Base-by-base conservation (phyloP, 2,888 invertebrate genomes). In the Pinctada fucata region DNA sequence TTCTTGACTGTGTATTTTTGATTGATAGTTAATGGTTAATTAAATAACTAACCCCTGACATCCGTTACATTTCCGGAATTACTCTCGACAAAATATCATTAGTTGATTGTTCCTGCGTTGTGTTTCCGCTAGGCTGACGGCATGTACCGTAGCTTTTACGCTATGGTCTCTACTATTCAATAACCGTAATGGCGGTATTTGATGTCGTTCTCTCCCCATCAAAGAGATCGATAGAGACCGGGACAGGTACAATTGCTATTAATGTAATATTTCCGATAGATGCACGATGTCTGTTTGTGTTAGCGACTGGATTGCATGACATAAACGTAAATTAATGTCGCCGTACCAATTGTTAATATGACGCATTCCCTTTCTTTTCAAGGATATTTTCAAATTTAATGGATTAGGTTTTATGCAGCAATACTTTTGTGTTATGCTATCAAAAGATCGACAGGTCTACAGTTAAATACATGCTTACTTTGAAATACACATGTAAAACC, bases 51-150 rank as follows among this genome's bases (percentile, higher is more conserved):
- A 78, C 67, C 75, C 67, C 51, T 78, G 80, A 68, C 75, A 80
- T 75, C 75, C 77, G 77, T 74, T 71, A 77, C 78, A 77, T 78
- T 77, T 80, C 78, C 80, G 74, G 68, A 72, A 74, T 78, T 75
- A 78, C 80, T 80, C 72, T 72, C 51, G 76, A 80, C 80, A 77
- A 80, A 80, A 80, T 80, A 80, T 80, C 80, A 80, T 80, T 80
- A 80, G 78, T 77, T 80, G 78, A 78, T 80, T 72, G 78, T 67
- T 74, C 66, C 72, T 80, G 80, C 76, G 73, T 69, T 75, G 72
- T 72, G 75, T 78, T 80, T 80, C 80, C 78, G 80, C 70, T 78
- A 64, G 63, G 68, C 74, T 51, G 69, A 63, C 73, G 69, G 69
- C 68, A 64, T 65, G 78, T 69, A 69, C 45, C 73, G 69, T 65